Base-by-base conservation (phyloP, 2,113 vertebrate species). In the Trematocara nigrifrons region DNA sequence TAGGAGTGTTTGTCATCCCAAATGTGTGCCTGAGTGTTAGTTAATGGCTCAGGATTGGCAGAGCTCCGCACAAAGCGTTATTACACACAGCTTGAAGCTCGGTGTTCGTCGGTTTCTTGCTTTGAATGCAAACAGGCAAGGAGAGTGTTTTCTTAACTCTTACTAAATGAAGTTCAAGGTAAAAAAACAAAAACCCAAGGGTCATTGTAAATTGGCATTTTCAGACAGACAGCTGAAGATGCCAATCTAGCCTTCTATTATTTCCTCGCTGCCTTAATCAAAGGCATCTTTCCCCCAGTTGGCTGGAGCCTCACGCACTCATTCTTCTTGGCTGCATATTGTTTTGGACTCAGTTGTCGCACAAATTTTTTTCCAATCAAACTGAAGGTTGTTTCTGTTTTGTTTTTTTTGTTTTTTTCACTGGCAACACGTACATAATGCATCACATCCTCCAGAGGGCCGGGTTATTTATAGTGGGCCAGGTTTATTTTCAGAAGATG, bases 401-500 rank as follows among this genome's bases (percentile, higher is more conserved):
- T 84, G 94, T 80, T 9, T 81, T 22, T 22, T 77, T 18, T 22
- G 3, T 3, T 59, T 18, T 54, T 56, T 84, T 80, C 84, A 85
- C 87, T 82, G 83, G 82, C 83, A 89, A 80, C 83, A 90, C 35
- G 90, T 95, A 91, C 92, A 94, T 95, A 93, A 95, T 94, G 91
- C 89, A 94, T 94, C 89, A 89, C 84, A 42, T 90, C 90, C 82
- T 91, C 89, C 61, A 90, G 82, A 85, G 85, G 85, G 83, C 87
- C 42, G 52, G 42, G 87, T 92, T 95, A 95, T 95, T 95, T 94
- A 90, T 94, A 95, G 93, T 89, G 74, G 64, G 59, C 80, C 85
- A 81, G 81, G 87, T 94, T 93, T 95, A 93, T 94, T 94, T 95
- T 90, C 86, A 94, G 93, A 93, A 57, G 74, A 91, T 83, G 86